A percentile compares a stretch with the other conserved stretches of the same genome.
Conservation (phyloP, 2,797 vertebrate species). For the Coreius guichenoti region DNA sequence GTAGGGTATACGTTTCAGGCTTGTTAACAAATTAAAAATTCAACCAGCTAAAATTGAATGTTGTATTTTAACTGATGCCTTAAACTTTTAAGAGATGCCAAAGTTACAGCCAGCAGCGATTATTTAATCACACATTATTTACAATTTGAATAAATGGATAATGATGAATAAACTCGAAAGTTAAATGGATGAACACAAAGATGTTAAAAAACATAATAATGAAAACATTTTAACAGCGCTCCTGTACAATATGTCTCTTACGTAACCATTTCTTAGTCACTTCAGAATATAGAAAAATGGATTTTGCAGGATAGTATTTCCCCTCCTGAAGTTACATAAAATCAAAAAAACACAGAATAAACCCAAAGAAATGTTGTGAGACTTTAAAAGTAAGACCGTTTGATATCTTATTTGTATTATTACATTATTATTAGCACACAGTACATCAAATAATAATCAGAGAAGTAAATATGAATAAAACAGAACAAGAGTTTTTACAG, state of each 20-base stretch:
- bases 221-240: neutral
- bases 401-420: conserved; percentile 60
- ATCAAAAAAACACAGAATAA: neutral
- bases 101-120: neutral
- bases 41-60: neutral
- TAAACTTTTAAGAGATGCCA: neutral
- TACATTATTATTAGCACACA: conserved; percentile 76
- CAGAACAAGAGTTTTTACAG: conserved; percentile 67
- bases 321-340: neutral
- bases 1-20: neutral
- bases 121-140: neutral
- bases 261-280: neutral
- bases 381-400: too few species aligned
- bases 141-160: neutral
- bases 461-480: conserved; percentile 52
- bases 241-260: neutral
- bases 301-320: neutral
- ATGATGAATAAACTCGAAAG: neutral
- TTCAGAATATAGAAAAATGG: neutral
- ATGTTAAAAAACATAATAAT: neutral
- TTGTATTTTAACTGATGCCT: neutral
- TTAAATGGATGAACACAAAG: neutral
- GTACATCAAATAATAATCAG: conserved; percentile 46
- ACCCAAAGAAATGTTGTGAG: neutral
- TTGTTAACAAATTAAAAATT: neutral